Evolutionary conservation across 2,113 vertebrate species (phyloP), one percentile per base, ranked within the genome.

Genomic region (Vulpes ferrilata): DNA sequence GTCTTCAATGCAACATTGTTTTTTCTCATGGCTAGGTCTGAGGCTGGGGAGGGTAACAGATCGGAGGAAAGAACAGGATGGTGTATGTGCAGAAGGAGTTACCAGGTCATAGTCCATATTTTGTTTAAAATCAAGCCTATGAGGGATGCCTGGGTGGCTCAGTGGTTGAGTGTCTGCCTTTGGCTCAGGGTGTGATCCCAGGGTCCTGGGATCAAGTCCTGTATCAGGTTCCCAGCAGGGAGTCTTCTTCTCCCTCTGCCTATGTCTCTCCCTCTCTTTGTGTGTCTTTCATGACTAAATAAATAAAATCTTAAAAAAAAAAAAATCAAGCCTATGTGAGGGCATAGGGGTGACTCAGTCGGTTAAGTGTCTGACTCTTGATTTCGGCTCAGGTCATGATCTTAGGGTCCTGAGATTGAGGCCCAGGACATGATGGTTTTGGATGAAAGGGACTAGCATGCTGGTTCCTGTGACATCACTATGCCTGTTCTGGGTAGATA

Each of bases 101-200:
- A 62, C 69, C 2, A 8, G 55, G 35, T 57, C 35, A 60, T 9
- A 65, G 71, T 67, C 53, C 64, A 6, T n/a, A 25, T 53, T 88
- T 85, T 94, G 55, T 64, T 76, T 88, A 85, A 93, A n/a, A 96
- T 62, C 55, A 88, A 88, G 59, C 67, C 67, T 19, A 4, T 25
- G 23, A 19, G 20, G 32, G 16, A 3, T 8, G 3, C n/a, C 32
- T 69, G 32, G 7, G 32, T 35, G n/a, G 32, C 32, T 69, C 32
- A 69, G 67, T 35, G 0, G 67, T 69, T 69, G 35, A 69, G 32
- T 0, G 3, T 35, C 67, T 69, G 32, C n/a, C 32, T 69, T 69
- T 12, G 13, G 67, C 67, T 69, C 32, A 69, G 0, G 16, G n/a
- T 32, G 9, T n/a, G 8, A 69, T 69, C 67, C 35, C 30, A 20